phyloP scores from a whole-genome alignment of 2,797 vertebrate genomes.

The Poecilia gillii region DNA sequence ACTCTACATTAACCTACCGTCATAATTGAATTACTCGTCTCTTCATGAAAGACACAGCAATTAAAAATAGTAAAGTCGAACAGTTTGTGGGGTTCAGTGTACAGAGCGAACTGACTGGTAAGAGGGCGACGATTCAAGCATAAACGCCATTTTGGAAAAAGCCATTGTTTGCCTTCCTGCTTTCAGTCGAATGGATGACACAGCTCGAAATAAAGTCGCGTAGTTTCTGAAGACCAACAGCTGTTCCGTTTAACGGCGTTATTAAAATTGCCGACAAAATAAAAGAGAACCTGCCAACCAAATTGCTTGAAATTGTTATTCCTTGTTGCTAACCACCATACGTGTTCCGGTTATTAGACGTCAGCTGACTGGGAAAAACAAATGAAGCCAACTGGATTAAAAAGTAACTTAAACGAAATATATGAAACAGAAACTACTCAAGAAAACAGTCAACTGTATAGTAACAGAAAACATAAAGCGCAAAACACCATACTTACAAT shows the following conservation, averaged over 20 bases:
- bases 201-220: not conserved
- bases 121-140: not conserved
- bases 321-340: not conserved
- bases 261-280: not conserved
- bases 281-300: not conserved
- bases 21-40: not conserved
- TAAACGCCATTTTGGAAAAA: constrained; percentile 12
- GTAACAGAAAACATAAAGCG: too few relatives aligned
- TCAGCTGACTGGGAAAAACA: not conserved
- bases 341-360: not conserved
- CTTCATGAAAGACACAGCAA: not conserved
- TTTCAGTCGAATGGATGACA: not conserved
- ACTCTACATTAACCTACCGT: not conserved
- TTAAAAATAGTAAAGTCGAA: not conserved
- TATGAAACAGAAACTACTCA: too few relatives aligned
- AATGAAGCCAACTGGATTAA: not conserved
- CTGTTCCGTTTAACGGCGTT: not conserved
- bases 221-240: not conserved
- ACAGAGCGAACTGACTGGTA: not conserved
- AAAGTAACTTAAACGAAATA: too few relatives aligned
- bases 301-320: not conserved
- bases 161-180: constrained; percentile 15
- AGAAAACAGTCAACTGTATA: not conserved
- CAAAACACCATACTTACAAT: not conserved
- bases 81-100: not conserved